Evolutionary conservation across 2,888 invertebrate species (phyloP).

Genomic region (Pollenia griseotomentosa): DNA sequence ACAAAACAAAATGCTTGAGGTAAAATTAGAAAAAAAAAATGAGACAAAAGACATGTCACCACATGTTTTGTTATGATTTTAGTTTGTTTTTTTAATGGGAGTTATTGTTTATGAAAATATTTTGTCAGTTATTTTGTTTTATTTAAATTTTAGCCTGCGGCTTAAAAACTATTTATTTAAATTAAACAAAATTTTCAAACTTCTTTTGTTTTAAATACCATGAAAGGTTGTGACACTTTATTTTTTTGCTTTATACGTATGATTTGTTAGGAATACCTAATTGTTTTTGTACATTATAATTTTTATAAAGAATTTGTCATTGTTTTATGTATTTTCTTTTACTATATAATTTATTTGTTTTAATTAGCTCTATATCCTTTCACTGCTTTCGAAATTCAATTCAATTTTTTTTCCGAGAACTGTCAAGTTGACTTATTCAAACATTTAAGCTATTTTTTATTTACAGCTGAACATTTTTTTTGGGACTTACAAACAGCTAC

Average conservation of each 20-base stretch:
- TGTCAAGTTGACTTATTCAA: not conserved
- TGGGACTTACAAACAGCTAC: not conserved
- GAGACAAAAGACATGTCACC: slow-evolving; percentile 60
- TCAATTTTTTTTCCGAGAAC: not conserved
- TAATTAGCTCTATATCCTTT: slow-evolving; percentile 62
- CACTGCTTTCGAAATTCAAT: slow-evolving; percentile 1
- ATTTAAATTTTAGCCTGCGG: slow-evolving; percentile 49
- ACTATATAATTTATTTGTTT: slow-evolving; percentile 21
- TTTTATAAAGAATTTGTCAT: slow-evolving; percentile 13
- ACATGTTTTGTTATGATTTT: slow-evolving; percentile 59
- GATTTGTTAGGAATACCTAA: no score
- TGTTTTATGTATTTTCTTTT: not conserved
- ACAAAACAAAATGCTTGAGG: slow-evolving; percentile 38
- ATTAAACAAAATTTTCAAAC: not conserved
- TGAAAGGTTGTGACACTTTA: slow-evolving; percentile 53
- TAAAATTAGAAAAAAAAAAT: slow-evolving; percentile 44
- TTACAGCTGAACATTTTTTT: not conserved
- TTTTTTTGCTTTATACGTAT: not conserved
- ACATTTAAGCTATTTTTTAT: not conserved
- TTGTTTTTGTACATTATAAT: not conserved
- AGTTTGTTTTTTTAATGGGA: slow-evolving; percentile 23
- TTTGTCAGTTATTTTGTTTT: slow-evolving; percentile 71
- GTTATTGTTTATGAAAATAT: slow-evolving; percentile 64
- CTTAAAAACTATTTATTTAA: not conserved
- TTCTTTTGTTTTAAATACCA: slow-evolving; percentile 13